Evolutionary conservation across 2,113 vertebrate species (phyloP).

Genomic region (Dipodomys spectabilis): DNA sequence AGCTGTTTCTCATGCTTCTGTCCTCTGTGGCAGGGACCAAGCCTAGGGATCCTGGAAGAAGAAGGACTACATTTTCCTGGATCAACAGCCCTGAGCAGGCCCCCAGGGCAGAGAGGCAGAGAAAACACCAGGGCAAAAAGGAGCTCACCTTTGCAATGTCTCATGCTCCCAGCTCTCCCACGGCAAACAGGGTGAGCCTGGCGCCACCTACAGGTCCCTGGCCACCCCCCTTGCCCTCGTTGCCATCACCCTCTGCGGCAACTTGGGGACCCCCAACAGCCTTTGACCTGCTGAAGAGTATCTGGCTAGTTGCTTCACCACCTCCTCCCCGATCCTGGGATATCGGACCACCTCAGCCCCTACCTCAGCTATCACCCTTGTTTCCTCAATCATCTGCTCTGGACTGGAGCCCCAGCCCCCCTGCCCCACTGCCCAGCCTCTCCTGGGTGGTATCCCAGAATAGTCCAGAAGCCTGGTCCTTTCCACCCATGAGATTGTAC

Average conservation of each 20-base stretch:
- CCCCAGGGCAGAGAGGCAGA: slow-evolving; percentile 50
- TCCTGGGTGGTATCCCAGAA: slow-evolving; percentile 69
- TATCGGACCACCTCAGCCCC: neutral
- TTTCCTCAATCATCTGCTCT: slow-evolving; percentile 83
- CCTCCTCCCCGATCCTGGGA: slow-evolving; percentile 36
- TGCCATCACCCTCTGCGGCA: slow-evolving; percentile 42
- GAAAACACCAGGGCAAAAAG: neutral
- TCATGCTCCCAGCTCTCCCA: neutral
- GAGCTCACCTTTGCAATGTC: neutral
- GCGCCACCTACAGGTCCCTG: neutral
- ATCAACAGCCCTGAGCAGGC: slow-evolving; percentile 28
- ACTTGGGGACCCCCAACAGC: slow-evolving; percentile 71
- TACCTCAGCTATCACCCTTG: slow-evolving; percentile 75
- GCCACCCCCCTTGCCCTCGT: neutral
- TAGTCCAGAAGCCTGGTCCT: slow-evolving; percentile 87
- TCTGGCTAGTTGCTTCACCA: slow-evolving; percentile 74
- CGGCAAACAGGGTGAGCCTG: slow-evolving; percentile 17
- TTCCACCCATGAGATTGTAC: slow-evolving; percentile 91
- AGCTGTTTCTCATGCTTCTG: neutral
- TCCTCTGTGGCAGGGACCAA: slow-evolving; percentile 38
- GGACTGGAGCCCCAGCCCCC: slow-evolving; percentile 73
- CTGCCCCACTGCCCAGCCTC: slow-evolving; percentile 58
- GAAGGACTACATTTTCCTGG: slow-evolving; percentile 51
- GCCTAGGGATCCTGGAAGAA: neutral
- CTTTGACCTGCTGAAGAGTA: slow-evolving; percentile 82